Percentiles rank a stretch among this genome's conserved stretches.
Evolutionary conservation across 1,140 invertebrate genomes (phyloP).

Genomic region (Zaprionus ghesquierei): DNA sequence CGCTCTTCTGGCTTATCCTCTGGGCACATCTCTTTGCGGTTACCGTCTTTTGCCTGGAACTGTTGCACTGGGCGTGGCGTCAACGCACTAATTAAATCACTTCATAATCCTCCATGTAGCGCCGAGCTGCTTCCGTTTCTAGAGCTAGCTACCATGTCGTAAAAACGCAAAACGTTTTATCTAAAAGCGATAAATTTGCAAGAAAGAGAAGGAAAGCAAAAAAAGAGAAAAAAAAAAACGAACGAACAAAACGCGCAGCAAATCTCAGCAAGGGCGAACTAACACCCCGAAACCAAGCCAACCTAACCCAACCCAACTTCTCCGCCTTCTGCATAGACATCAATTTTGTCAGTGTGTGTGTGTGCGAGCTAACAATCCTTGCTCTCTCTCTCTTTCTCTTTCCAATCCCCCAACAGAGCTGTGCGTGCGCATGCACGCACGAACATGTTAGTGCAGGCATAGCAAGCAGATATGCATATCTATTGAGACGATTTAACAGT

Average conservation of each 20-base stretch:
- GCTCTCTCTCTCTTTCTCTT: neutral
- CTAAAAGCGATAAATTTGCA: conserved; percentile 77
- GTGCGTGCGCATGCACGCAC: neutral
- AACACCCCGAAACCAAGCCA: neutral
- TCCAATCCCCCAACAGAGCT: neutral
- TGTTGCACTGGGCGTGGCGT: conserved; percentile 45
- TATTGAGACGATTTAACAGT: neutral
- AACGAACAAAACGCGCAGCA: conserved; percentile 54
- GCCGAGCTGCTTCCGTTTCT: neutral
- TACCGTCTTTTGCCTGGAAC: conserved; percentile 47
- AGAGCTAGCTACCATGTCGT: conserved; percentile 70
- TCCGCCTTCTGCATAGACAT: conserved; percentile 8
- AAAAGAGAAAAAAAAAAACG: conserved; percentile 49
- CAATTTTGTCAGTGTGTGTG: conserved; percentile 13
- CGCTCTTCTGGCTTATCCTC: conserved; percentile 58
- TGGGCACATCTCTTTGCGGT: conserved; percentile 49
- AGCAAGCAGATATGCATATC: neutral
- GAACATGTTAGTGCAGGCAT: neutral
- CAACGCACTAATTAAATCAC: conserved; percentile 73
- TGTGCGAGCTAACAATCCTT: conserved; percentile 1
- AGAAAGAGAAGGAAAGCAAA: too few species aligned
- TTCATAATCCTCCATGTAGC: conserved; percentile 57
- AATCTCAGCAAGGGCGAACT: conserved; percentile 30
- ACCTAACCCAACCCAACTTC: neutral
- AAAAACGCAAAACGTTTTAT: conserved; percentile 81